These are phyloP conservation scores for Microctonus brassicae DNA, from an alignment of 2,888 invertebrate genomes.

Conservation along the genomic window DNA sequence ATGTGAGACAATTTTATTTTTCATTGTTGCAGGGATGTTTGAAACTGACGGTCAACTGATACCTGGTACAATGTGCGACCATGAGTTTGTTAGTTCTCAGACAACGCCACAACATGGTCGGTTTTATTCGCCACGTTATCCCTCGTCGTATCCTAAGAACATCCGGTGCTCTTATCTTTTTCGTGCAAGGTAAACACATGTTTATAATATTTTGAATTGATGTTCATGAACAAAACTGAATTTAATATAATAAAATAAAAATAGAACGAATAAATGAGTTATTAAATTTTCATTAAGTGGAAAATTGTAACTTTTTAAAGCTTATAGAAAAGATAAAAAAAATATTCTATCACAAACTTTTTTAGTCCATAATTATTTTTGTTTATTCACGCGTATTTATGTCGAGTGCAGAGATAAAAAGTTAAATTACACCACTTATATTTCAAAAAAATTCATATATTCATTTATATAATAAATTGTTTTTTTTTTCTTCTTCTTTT, in stretches of 20 bases:
- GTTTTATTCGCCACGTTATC: slow-evolving; percentile 94
- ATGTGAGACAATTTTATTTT: slow-evolving; percentile 7
- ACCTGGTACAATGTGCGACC: slow-evolving; percentile 86
- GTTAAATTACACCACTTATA: not conserved
- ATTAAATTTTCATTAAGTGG: too few species aligned
- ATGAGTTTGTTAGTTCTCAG: slow-evolving; percentile 84
- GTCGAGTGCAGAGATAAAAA: not conserved
- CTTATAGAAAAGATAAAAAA: too few species aligned
- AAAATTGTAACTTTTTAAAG: too few species aligned
- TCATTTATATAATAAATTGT: not conserved
- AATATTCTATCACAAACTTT: too few species aligned
- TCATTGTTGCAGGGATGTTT: slow-evolving; percentile 78
- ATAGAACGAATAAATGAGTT: not conserved
- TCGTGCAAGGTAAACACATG: slow-evolving; percentile 79
- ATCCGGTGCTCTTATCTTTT: slow-evolving; percentile 91
- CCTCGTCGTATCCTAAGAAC: slow-evolving; percentile 94
- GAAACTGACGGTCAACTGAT: slow-evolving; percentile 85
- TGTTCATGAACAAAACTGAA: not conserved
- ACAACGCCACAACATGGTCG: slow-evolving; percentile 80
- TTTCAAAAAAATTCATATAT: not conserved
- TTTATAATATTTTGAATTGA: slow-evolving; percentile 8
- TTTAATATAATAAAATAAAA: not conserved
- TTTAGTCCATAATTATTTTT: not conserved
- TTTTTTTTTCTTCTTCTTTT: too few species aligned
- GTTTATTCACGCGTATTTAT: not conserved